A percentile compares a stretch with the other conserved stretches of the same genome.
Conservation (phyloP, 2,113 vertebrate genomes). For the Dendrocopos noguchii region DNA sequence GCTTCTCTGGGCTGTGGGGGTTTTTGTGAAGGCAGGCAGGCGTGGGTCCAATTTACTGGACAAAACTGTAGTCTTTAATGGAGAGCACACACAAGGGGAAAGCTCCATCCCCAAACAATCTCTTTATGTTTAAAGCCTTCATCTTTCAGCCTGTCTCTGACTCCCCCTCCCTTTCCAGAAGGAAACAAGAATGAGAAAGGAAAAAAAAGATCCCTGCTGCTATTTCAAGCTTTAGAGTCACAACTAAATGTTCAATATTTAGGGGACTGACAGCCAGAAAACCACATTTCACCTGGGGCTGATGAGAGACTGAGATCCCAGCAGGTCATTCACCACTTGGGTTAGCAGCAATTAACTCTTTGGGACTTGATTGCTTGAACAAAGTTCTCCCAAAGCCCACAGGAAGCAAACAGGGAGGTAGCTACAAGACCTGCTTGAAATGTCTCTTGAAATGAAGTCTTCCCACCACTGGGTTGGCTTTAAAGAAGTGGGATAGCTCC, state of each 20-base stretch:
- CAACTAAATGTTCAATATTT: not conserved
- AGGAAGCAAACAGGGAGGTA: not conserved
- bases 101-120: slow-evolving; percentile 58
- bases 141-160: slow-evolving; percentile 20
- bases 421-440: not conserved
- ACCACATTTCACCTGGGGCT: not conserved
- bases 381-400: not conserved
- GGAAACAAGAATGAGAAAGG: not conserved
- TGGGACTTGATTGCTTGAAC: not conserved
- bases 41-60: slow-evolving; percentile 40
- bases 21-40: slow-evolving; percentile 25
- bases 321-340: not conserved
- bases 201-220: not conserved
- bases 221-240: not conserved
- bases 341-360: not conserved
- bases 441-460: rapidly evolving
- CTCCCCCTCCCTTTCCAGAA: not conserved
- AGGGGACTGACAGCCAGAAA: not conserved
- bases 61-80: slow-evolving; percentile 29
- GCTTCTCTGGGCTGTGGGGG: not conserved
- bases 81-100: slow-evolving; percentile 30
- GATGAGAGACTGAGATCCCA: not conserved
- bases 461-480: not conserved
- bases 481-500: rapidly evolving
- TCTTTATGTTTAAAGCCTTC: slow-evolving; percentile 39